These are phyloP conservation scores for Zaprionus africanus DNA, from an alignment of 1,140 invertebrate species.

Conservation along the genomic window DNA sequence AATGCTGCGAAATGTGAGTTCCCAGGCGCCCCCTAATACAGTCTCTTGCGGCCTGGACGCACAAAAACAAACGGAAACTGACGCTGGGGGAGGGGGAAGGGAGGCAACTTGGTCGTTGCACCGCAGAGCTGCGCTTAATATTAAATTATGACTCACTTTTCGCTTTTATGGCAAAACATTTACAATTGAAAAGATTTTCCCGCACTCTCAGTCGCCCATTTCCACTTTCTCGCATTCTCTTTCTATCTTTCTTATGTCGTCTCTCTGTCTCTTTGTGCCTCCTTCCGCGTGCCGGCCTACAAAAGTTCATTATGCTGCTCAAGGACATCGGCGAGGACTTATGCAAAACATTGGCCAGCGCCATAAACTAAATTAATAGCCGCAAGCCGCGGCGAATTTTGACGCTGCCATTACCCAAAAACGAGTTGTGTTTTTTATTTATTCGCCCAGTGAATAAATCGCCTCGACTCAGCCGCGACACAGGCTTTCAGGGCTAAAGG, in stretches of 20 bases:
- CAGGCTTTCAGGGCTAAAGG: not conserved
- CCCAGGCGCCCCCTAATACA: not conserved
- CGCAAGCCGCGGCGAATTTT: slow-evolving; percentile 36
- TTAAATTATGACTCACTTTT: slow-evolving; percentile 56
- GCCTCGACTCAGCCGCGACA: not conserved
- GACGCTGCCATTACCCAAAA: slow-evolving; percentile 43
- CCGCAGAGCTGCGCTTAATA: slow-evolving; percentile 34
- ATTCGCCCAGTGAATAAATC: slow-evolving; percentile 40
- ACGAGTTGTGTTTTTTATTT: slow-evolving; percentile 42
- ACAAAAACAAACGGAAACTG: slow-evolving; percentile 42
- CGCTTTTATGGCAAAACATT: slow-evolving; percentile 43
- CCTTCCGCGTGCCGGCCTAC: not conserved
- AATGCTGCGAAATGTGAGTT: slow-evolving; percentile 32
- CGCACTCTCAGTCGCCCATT: not conserved
- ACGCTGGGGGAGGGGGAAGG: not conserved
- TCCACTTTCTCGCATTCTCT: not conserved
- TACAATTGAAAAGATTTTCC: slow-evolving; percentile 50
- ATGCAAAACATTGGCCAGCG: slow-evolving; percentile 42
- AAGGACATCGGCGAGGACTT: slow-evolving; percentile 47
- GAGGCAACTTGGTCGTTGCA: not conserved
- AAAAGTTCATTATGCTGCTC: slow-evolving; percentile 56
- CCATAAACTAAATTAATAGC: slow-evolving; percentile 62
- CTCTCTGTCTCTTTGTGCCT: not conserved
- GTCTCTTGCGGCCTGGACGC: slow-evolving; percentile 25
- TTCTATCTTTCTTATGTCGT: not conserved